Percentiles rank a stretch among this genome's conserved stretches.
phyloP scores from a whole-genome alignment of 2,113 vertebrate genomes.

The Chaetura pelagica region DNA sequence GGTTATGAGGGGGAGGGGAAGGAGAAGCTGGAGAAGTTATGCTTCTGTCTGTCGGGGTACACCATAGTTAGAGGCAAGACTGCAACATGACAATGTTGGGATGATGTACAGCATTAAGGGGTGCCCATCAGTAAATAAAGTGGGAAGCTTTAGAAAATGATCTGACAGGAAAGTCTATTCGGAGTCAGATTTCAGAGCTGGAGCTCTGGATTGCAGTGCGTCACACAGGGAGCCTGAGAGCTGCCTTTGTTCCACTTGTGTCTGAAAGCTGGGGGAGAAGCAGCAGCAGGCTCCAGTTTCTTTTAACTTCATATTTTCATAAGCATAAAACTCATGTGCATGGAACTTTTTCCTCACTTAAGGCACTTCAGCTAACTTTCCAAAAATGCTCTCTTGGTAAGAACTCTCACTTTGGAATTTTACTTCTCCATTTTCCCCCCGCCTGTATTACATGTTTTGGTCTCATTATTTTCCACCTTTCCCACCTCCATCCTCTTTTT shows the following conservation, averaged over 20 bases:
- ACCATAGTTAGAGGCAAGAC: not conserved
- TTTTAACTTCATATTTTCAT: conserved; percentile 32
- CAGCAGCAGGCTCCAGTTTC: conserved; percentile 43
- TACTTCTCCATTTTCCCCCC: not conserved
- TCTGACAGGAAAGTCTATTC: conserved; percentile 43
- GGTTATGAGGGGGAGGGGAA: fast-evolving
- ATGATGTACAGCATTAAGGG: not conserved
- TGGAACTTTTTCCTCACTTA: not conserved
- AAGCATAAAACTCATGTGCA: conserved; percentile 11
- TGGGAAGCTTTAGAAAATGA: conserved; percentile 36
- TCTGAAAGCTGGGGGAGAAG: conserved; percentile 54
- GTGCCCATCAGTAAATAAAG: not conserved
- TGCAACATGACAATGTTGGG: not conserved
- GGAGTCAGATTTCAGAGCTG: conserved; percentile 75
- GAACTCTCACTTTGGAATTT: not conserved
- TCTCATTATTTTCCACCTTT: not conserved
- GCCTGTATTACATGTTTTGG: not conserved
- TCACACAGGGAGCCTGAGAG: conserved; percentile 73
- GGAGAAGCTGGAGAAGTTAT: not conserved
- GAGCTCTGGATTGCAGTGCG: conserved; percentile 61
- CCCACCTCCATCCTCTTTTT: not conserved
- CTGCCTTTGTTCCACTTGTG: conserved; percentile 76
- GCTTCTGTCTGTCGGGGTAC: not conserved
- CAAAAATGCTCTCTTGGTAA: conserved; percentile 70
- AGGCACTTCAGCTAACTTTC: conserved; percentile 26